Conservation (phyloP, 23 tunicate genomes). For the Trididemnum nubilum region DNA sequence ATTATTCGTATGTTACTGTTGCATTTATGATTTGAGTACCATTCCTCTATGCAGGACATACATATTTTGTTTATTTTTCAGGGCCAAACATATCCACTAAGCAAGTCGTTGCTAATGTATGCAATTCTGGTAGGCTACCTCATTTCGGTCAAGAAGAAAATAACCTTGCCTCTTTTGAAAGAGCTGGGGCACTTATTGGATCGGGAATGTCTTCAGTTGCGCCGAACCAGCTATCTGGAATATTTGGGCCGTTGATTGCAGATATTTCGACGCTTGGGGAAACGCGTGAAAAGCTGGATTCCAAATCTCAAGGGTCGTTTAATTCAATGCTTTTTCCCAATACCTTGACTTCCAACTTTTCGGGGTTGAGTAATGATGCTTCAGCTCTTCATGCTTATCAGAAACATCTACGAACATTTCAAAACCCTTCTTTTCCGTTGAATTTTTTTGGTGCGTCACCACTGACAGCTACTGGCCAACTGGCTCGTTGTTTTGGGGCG, state of each 20-base stretch:
- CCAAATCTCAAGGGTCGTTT: neutral
- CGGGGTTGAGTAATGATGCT: neutral
- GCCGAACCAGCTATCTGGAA: neutral
- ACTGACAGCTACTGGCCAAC: neutral
- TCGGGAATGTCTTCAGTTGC: neutral
- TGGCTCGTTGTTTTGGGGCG: neutral
- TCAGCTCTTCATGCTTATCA: slow-evolving; percentile 13
- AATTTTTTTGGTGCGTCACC: neutral
- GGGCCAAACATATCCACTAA: neutral
- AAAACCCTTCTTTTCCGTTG: neutral
- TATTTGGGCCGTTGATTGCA: neutral
- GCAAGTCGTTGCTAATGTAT: neutral
- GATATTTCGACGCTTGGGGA: too few species aligned
- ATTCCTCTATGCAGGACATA: too few species aligned
- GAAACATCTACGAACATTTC: neutral
- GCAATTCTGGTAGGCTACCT: neutral
- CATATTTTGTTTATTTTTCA: too few species aligned
- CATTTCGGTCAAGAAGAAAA: slow-evolving; percentile 1
- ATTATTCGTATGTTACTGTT: too few species aligned
- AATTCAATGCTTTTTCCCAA: slow-evolving; percentile 6
- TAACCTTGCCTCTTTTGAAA: neutral
- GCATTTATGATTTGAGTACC: too few species aligned
- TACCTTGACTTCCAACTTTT: neutral
- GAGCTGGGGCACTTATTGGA: slow-evolving; percentile 16
- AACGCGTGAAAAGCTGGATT: too few species aligned